Percentiles rank a stretch among this genome's conserved stretches.
Conservation (phyloP, 2,888 invertebrate species). For the Dryadula phaetusa region DNA sequence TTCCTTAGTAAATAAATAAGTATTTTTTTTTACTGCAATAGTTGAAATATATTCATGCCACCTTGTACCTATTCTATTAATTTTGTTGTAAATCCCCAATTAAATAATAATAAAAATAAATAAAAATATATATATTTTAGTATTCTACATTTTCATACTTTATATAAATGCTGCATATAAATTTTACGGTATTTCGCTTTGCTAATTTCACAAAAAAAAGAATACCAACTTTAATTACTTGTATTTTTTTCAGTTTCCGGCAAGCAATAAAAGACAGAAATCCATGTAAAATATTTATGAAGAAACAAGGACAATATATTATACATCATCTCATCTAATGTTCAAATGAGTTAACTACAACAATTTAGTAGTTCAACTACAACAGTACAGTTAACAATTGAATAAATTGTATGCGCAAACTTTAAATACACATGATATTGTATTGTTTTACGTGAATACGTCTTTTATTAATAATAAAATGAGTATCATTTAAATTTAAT, state of each 20-base stretch:
- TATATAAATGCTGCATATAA: too few relatives aligned
- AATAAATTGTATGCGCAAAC: conserved; percentile 48
- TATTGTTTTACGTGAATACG: not conserved
- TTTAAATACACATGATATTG: not conserved
- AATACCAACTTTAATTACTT: too few relatives aligned
- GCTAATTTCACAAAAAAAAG: too few relatives aligned
- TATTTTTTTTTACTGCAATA: conserved; percentile 20
- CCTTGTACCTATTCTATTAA: not conserved
- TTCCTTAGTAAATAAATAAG: conserved; percentile 14
- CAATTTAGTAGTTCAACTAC: conserved; percentile 66
- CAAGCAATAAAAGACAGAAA: conserved; percentile 44
- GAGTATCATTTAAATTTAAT: too few relatives aligned
- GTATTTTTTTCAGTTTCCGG: too few relatives aligned
- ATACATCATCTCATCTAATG: conserved; percentile 74
- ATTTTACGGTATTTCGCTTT: too few relatives aligned
- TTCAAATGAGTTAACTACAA: conserved; percentile 78
- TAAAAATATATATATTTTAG: too few relatives aligned
- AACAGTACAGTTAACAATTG: conserved; percentile 52
- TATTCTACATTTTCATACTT: too few relatives aligned
- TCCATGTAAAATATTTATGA: conserved; percentile 83
- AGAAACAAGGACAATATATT: conserved; percentile 83
- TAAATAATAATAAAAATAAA: too few relatives aligned
- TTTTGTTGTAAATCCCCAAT: too few relatives aligned
- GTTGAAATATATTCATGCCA: conserved; percentile 15
- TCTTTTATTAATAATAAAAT: not conserved